These are phyloP conservation scores for Cryptoprocta ferox DNA, from an alignment of 2,797 vertebrate genomes.

Conservation along the genomic window DNA sequence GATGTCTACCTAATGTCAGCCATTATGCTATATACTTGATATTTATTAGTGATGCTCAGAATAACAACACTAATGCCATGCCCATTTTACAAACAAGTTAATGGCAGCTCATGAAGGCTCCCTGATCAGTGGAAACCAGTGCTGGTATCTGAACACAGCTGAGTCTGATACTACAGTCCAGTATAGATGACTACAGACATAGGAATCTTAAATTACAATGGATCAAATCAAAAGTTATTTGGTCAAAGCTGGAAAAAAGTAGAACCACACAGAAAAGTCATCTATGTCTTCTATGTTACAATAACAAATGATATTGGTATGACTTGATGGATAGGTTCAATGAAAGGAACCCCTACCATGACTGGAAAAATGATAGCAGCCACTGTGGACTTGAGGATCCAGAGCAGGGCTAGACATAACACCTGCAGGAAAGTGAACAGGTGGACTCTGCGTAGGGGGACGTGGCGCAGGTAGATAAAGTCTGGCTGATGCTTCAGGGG, in stretches of 20 bases:
- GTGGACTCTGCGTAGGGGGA: conserved; percentile 96
- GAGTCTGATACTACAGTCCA: background rate
- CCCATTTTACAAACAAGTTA: background rate
- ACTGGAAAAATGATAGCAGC: conserved; percentile 98
- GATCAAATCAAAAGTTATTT: background rate
- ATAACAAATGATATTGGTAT: background rate
- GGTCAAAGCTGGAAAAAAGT: background rate
- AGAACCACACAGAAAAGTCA: background rate
- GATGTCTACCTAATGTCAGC: background rate
- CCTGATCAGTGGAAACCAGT: background rate
- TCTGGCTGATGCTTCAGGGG: conserved; percentile 98
- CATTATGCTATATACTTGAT: background rate
- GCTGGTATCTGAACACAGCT: background rate
- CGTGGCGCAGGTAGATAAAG: conserved; percentile 97
- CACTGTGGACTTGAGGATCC: conserved; percentile 98
- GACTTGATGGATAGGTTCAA: background rate
- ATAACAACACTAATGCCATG: background rate
- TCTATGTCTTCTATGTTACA: background rate
- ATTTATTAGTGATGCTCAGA: background rate
- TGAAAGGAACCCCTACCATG: conserved; percentile 90
- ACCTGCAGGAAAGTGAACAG: conserved; percentile 97
- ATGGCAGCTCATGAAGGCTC: background rate
- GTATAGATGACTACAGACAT: background rate
- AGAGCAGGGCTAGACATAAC: conserved; percentile 96
- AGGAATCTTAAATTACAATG: background rate